phyloP scores from a whole-genome alignment of 2,797 vertebrate species.

The Gymnoscopelus braueri region DNA sequence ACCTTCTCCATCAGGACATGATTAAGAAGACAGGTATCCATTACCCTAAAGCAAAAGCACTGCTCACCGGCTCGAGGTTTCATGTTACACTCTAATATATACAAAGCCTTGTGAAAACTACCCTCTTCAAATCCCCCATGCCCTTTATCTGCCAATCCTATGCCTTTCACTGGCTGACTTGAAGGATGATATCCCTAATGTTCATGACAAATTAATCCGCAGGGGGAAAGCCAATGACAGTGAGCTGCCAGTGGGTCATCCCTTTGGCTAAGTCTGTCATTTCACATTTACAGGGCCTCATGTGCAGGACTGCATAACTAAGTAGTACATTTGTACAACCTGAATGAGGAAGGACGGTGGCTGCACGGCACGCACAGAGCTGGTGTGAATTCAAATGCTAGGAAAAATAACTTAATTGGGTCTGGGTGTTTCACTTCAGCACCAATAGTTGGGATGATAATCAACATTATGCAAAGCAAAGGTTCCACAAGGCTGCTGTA shows the following conservation, averaged over 20 bases:
- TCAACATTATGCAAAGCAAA: conserved; percentile 10
- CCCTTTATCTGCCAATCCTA: conserved; percentile 82
- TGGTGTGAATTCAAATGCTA: conserved; percentile 35
- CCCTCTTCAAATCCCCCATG: conserved; percentile 76
- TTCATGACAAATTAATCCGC: conserved; percentile 89
- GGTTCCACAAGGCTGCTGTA: background rate
- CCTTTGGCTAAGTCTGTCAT: conserved; percentile 81
- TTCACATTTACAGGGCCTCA: conserved; percentile 78
- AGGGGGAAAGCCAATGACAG: conserved; percentile 83
- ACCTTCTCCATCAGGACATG: conserved; percentile 43
- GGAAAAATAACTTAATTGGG: conserved; percentile 53
- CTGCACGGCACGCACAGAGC: conserved; percentile 34
- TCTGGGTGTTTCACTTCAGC: conserved; percentile 42
- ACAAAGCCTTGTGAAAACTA: conserved; percentile 74
- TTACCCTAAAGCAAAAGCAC: conserved; percentile 68
- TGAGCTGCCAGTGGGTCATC: conserved; percentile 81
- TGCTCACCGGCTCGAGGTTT: conserved; percentile 63
- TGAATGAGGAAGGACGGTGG: conserved; percentile 47
- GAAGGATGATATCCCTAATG: conserved; percentile 87
- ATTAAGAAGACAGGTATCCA: conserved; percentile 78
- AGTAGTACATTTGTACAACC: conserved; percentile 69
- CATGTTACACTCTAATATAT: conserved; percentile 76
- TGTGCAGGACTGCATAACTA: conserved; percentile 70
- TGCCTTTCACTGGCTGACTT: conserved; percentile 81
- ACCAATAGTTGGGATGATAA: conserved; percentile 37